phyloP scores from a whole-genome alignment of 2,113 vertebrate species.

The Cyprinodon tularosa region DNA sequence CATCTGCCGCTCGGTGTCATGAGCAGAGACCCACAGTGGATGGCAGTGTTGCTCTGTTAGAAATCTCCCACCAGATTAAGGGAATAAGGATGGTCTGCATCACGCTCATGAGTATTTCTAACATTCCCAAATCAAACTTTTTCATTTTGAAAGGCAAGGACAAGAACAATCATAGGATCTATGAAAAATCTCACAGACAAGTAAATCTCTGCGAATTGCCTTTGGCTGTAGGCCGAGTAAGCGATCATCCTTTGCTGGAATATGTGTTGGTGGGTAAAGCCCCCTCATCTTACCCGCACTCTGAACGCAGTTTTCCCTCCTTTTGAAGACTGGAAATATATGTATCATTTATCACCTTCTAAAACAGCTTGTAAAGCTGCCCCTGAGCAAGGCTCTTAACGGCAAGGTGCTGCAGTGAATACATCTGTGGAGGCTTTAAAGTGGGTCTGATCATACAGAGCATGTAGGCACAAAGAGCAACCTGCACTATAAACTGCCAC shows the following conservation, averaged over 20 bases:
- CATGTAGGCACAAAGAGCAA: neutral
- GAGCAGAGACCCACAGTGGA: constrained; percentile 49
- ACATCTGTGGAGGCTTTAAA: neutral
- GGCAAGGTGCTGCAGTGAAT: constrained; percentile 4
- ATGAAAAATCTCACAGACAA: constrained; percentile 55
- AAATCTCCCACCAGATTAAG: neutral
- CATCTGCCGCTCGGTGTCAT: constrained; percentile 36
- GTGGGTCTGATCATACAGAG: neutral
- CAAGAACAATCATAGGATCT: constrained; percentile 59
- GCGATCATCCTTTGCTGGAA: constrained; percentile 43
- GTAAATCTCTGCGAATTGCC: constrained; percentile 45
- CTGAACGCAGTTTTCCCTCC: constrained; percentile 15
- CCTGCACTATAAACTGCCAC: neutral
- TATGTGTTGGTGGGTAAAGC: constrained; percentile 29
- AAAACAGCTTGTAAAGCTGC: constrained; percentile 26
- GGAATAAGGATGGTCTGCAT: neutral
- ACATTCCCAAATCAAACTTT: constrained; percentile 46
- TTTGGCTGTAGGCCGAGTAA: constrained; percentile 37
- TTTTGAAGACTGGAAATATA: constrained; percentile 14
- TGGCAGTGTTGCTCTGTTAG: constrained; percentile 75
- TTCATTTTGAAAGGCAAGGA: constrained; percentile 59
- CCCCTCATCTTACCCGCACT: constrained; percentile 5
- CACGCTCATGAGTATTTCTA: constrained; percentile 27
- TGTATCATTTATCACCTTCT: constrained; percentile 21
- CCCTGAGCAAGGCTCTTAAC: constrained; percentile 41